Percentiles rank a stretch among this genome's conserved stretches.
Evolutionary conservation across 2,113 vertebrate species (phyloP).

Genomic region (Hymenochirus boettgeri): DNA sequence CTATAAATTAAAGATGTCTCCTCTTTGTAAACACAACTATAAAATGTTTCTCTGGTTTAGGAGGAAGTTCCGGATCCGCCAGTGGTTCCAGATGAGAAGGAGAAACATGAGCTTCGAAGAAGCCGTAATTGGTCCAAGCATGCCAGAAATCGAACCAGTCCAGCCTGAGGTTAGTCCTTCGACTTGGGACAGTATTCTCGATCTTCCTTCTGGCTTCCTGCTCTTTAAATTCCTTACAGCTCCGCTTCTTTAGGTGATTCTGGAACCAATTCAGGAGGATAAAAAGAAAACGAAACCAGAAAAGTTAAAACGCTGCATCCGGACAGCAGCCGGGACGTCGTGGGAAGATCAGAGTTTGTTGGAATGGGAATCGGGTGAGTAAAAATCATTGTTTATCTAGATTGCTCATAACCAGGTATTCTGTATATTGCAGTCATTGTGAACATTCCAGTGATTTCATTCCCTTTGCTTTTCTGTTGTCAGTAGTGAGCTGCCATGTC

Average conservation of each 20-base stretch:
- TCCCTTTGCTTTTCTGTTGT: too few relatives aligned
- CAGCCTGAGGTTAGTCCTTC: constrained; percentile 58
- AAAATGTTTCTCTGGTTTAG: not conserved
- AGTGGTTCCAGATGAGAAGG: constrained; percentile 51
- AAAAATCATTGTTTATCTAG: too few relatives aligned
- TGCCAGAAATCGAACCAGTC: constrained; percentile 70
- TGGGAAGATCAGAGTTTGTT: constrained; percentile 84
- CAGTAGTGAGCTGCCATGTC: too few relatives aligned
- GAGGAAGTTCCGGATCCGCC: constrained; percentile 12
- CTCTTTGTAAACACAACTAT: not conserved
- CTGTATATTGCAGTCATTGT: too few relatives aligned
- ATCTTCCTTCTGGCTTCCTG: not conserved
- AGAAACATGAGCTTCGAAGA: constrained; percentile 61
- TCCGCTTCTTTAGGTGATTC: constrained; percentile 50
- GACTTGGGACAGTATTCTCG: constrained; percentile 47
- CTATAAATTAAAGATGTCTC: too few relatives aligned
- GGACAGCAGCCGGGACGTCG: constrained; percentile 76
- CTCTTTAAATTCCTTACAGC: too few relatives aligned
- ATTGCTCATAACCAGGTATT: too few relatives aligned
- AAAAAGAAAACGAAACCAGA: constrained; percentile 77
- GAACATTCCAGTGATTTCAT: too few relatives aligned
- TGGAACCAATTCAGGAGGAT: constrained; percentile 71
- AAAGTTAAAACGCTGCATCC: constrained; percentile 82
- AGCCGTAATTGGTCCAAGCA: constrained; percentile 73
- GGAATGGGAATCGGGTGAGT: constrained; percentile 83